A percentile compares a stretch with the other conserved stretches of the same genome.
phyloP scores from a whole-genome alignment of 2,888 invertebrate genomes.

The Mycalesis mineus region DNA sequence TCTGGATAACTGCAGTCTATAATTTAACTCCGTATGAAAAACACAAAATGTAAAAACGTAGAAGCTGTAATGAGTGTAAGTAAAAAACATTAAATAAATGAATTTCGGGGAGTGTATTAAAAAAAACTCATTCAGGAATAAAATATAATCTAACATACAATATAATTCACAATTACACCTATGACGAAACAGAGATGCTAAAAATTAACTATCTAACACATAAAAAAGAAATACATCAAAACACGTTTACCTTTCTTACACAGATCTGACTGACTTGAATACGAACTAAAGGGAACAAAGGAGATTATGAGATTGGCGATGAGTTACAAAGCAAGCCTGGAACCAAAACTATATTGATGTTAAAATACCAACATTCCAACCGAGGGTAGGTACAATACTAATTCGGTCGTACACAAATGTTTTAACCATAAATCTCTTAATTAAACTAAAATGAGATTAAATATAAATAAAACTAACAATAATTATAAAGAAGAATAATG shows the following conservation, averaged over 20 bases:
- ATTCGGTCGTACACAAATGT: neutral
- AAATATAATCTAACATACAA: neutral
- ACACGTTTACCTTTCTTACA: constrained; percentile 52
- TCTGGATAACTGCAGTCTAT: no score
- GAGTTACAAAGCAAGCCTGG: constrained; percentile 53
- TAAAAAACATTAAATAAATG: no score
- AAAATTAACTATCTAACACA: neutral
- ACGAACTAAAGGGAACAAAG: constrained; percentile 47
- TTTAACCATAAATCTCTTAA: neutral
- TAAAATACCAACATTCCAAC: constrained; percentile 29
- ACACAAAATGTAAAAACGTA: no score
- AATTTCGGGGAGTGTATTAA: no score
- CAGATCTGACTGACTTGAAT: constrained; percentile 25
- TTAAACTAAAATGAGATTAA: neutral
- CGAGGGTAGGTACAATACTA: neutral
- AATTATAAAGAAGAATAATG: no score
- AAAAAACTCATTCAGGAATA: no score
- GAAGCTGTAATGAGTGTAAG: no score
- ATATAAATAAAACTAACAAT: no score
- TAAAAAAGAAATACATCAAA: constrained; percentile 23
- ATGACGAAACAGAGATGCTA: neutral
- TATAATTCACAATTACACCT: constrained; percentile 1
- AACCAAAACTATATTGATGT: constrained; percentile 39
- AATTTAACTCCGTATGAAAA: no score
- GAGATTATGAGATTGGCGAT: constrained; percentile 47